Evolutionary conservation across 1,140 invertebrate genomes (phyloP), one percentile per base, ranked within the genome.

Genomic region (Marisa cornuarietis): DNA sequence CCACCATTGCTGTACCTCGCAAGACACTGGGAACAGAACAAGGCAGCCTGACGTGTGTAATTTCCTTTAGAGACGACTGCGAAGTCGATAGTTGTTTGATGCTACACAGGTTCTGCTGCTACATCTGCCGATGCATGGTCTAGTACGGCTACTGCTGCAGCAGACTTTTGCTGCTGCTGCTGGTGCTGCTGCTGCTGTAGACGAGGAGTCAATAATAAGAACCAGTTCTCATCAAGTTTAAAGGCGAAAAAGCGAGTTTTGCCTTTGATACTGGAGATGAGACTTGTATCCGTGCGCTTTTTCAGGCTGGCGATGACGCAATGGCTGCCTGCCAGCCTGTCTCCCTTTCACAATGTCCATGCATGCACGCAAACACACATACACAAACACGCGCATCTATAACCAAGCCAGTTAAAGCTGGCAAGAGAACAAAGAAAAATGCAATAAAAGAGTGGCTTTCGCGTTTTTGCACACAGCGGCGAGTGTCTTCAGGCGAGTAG

Each of bases 361-460:
- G 51, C 69, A 71, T 20, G 49, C 69, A 71, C 16, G 49, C 69
- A 71, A 26, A 26, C 69, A 71, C 69, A 42, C 69, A 71, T 26
- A 71, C 69, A 71, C 6, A 42, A 10, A 42, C 69, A 18, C 26
- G 31, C 26, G 31, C 69, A 2, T 51, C 65, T 11, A 13, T 6
- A 6, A 63, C 22, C 22, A n/a, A n/a, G 6, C 22, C 22, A n/a
- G 3, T 24, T 22, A 2, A 31, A n/a, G 22, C 65, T 13, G 6
- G 13, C 14, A 68, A n/a, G n/a, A n/a, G n/a, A n/a, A n/a, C n/a
- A 63, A 18, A 63, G 7, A 63, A 6, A 42, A 18, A 58, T 6
- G 54, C 54, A 58, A 18, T 18, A 58, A 58, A 18, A 11, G 16
- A 18, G 8, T 58, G 52, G 54, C 54, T 9, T 14, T 18, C 11